Evolutionary conservation across 1,140 invertebrate species (phyloP).

Genomic region (Hetaerina americana): DNA sequence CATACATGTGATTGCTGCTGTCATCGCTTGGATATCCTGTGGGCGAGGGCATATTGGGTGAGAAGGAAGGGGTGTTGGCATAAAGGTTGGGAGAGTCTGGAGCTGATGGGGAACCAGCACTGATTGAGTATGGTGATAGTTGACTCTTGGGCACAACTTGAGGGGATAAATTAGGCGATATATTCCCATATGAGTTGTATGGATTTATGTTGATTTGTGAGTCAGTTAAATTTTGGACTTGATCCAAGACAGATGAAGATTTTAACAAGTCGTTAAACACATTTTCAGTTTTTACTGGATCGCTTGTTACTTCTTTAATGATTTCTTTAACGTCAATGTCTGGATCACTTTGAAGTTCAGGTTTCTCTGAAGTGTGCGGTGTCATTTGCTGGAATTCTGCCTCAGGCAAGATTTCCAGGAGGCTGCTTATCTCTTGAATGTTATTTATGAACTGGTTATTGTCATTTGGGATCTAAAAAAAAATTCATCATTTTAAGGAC

Average conservation of each 20-base stretch:
- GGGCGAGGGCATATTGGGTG: not conserved
- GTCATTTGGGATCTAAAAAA: no score
- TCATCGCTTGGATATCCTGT: not conserved
- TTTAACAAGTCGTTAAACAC: not conserved
- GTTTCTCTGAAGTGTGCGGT: no score
- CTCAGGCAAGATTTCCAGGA: no score
- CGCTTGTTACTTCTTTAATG: not conserved
- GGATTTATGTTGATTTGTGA: no score
- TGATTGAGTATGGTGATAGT: not conserved
- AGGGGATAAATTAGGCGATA: no score
- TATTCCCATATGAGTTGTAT: no score
- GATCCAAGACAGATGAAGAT: not conserved
- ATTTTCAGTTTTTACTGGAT: not conserved
- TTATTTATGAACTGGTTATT: no score
- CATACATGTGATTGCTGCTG: not conserved
- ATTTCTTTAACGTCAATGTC: not conserved
- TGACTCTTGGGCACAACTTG: not conserved
- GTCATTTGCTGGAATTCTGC: no score
- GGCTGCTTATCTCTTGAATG: no score
- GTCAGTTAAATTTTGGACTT: no score
- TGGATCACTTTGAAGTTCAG: no score
- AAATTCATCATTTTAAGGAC: no score
- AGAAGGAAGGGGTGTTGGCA: not conserved
- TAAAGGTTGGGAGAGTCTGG: not conserved
- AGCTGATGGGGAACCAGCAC: not conserved